These are phyloP conservation scores for Ambastaia sidthimunki DNA, from an alignment of 2,797 vertebrate species.

Conservation along the genomic window DNA sequence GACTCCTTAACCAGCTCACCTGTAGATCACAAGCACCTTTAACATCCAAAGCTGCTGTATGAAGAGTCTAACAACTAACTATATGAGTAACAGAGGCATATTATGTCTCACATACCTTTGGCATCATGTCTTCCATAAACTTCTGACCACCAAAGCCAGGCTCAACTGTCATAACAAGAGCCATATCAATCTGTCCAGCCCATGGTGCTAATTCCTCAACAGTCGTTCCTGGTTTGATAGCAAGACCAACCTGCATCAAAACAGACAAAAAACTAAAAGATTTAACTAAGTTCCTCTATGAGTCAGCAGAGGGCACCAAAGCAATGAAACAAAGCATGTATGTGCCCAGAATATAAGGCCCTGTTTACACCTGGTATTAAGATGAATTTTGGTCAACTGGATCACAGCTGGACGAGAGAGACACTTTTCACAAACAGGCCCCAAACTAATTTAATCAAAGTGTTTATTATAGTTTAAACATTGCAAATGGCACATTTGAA, in stretches of 20 bases:
- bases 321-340: not conserved
- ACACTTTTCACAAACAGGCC: no score
- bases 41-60: not conserved
- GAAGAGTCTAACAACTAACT: not conserved
- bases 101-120: constrained; percentile 81
- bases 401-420: no score
- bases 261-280: not conserved
- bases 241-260: constrained; percentile 87
- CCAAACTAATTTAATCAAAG: not conserved
- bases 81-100: not conserved
- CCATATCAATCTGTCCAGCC: constrained; percentile 97
- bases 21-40: constrained; percentile 61
- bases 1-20: constrained; percentile 94
- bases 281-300: not conserved
- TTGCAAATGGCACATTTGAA: no score
- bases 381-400: no score
- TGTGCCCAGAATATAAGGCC: not conserved
- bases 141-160: constrained; percentile 98
- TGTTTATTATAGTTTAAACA: not conserved
- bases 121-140: constrained; percentile 99
- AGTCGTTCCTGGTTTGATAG: constrained; percentile 93
- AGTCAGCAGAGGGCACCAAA: not conserved
- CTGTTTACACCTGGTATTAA: no score
- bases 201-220: constrained; percentile 93
- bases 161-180: constrained; percentile 97